Evolutionary conservation across 2,797 vertebrate genomes (phyloP).

Genomic region (Sphenopsis melanotis): DNA sequence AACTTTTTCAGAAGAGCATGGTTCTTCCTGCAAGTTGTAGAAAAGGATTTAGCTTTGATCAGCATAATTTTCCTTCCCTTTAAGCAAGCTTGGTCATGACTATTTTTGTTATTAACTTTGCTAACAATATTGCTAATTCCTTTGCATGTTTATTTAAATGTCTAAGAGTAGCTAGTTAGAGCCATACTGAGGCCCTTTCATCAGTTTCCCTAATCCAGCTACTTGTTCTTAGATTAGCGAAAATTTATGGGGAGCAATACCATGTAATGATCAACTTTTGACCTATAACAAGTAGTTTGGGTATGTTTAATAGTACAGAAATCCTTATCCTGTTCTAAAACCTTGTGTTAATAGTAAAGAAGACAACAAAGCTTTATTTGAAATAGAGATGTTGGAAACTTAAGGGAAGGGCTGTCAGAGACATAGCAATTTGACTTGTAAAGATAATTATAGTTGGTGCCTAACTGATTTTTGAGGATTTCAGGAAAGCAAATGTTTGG

Average conservation of each 20-base stretch:
- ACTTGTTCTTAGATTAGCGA: background rate
- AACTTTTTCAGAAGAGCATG: background rate
- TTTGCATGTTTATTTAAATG: background rate
- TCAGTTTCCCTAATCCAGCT: background rate
- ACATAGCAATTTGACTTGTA: slow-evolving; percentile 72
- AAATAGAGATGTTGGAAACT: slow-evolving; percentile 55
- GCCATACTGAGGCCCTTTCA: background rate
- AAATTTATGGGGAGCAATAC: background rate
- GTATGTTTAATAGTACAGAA: background rate
- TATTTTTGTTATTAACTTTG: background rate
- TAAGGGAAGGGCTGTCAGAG: slow-evolving; percentile 56
- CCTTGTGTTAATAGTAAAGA: background rate
- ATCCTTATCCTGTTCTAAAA: background rate
- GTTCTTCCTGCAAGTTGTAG: background rate
- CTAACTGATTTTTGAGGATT: slow-evolving; percentile 63
- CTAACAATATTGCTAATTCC: background rate
- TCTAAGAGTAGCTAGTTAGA: background rate
- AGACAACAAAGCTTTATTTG: background rate
- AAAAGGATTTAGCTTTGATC: background rate
- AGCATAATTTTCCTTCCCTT: background rate
- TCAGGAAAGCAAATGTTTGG: slow-evolving; percentile 67
- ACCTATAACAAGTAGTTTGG: background rate
- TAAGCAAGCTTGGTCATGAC: background rate
- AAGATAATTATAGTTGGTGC: slow-evolving; percentile 72
- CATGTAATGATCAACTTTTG: background rate